Conservation (phyloP, 30 jellyfish, hydroid and myxozoan genomes). For the Hydractinia symbiolongicarpus region DNA sequence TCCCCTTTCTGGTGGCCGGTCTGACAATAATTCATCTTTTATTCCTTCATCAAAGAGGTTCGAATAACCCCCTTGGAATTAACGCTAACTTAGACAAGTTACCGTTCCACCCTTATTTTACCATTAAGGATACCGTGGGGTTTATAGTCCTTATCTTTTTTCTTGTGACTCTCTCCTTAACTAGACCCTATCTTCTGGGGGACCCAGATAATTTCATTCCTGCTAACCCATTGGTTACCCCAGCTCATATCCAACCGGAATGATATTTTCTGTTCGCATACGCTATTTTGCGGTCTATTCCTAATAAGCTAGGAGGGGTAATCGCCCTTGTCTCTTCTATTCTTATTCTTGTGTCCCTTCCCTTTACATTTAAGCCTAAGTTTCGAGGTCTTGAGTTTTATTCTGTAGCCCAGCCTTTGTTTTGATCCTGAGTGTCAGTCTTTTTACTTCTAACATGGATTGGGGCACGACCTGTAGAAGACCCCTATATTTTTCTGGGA, state of each 20-base stretch:
- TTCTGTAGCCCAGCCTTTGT: constrained; percentile 28
- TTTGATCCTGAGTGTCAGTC: constrained; percentile 24
- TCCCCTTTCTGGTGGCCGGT: constrained; percentile 39
- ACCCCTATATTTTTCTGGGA: constrained; percentile 41
- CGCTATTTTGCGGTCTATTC: constrained; percentile 46
- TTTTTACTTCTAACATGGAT: constrained; percentile 39
- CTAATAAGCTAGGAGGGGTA: constrained; percentile 53
- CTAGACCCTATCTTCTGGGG: constrained; percentile 33
- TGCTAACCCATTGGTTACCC: constrained; percentile 55
- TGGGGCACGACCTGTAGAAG: constrained; percentile 53
- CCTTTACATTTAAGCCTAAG: constrained; percentile 1
- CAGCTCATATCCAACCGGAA: constrained; percentile 47
- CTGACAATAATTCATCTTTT: constrained; percentile 29
- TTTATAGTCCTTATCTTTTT: not conserved
- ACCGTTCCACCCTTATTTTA: constrained; percentile 46
- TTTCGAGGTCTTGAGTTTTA: constrained; percentile 27
- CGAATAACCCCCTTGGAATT: constrained; percentile 42
- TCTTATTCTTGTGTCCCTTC: constrained; percentile 13
- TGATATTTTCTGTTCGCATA: constrained; percentile 54
- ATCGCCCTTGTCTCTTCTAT: constrained; percentile 30
- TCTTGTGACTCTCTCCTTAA: constrained; percentile 1
- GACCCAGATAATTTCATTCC: constrained; percentile 44
- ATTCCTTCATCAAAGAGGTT: constrained; percentile 33
- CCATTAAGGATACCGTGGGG: constrained; percentile 37
- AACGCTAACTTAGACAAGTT: constrained; percentile 37